Base-by-base conservation (phyloP, 2,888 invertebrate species). In the Aromia moschata region DNA sequence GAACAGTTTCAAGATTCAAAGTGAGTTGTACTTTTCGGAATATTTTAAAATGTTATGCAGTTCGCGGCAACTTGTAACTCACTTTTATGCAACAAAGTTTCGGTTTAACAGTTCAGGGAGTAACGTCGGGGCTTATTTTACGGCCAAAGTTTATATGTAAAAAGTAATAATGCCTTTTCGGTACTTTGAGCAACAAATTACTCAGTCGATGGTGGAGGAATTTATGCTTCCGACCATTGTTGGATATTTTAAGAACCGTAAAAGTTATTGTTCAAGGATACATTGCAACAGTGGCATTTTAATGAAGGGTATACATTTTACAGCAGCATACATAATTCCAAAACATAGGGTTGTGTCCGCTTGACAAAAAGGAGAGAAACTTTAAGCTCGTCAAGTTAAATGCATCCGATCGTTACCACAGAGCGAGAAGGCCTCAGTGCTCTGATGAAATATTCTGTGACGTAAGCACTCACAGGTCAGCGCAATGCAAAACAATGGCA, bases 101-200 rank as follows among this genome's bases (percentile, higher is more conserved):
- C 33, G 11, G 5, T 46, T 33, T 31, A n/a, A 46, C 14, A 16
- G 15, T 46, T 15, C 16, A 30, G n/a, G 33, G 16, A n/a, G 45
- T 31, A 46, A 7, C 45, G 17, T n/a, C 4, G 33, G 16, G 25
- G 3, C 33, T 46, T 46, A 46, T 46, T 31, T 46, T 46, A 46
- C 11, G n/a, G 16, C 17, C 3, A 2, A 33, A 46, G 31, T 46
- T 46, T 46, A 11, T 16, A 46, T 46, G 45, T 33, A 46, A 31
- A 46, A 46, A 33, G 31, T 31, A 31, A n/a, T 46, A 46, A 46
- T 46, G 17, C n/a, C 30, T 16, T 46, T 46, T 16, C n/a, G 33
- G 45, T 33, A 31, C 31, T 17, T 25, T 7, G 7, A 7, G 7
- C 25, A 5, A 30, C 11, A 31, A 30, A 46, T 16, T 31, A 11